Conservation (phyloP, 2,888 invertebrate species). For the Monochamus alternatus region DNA sequence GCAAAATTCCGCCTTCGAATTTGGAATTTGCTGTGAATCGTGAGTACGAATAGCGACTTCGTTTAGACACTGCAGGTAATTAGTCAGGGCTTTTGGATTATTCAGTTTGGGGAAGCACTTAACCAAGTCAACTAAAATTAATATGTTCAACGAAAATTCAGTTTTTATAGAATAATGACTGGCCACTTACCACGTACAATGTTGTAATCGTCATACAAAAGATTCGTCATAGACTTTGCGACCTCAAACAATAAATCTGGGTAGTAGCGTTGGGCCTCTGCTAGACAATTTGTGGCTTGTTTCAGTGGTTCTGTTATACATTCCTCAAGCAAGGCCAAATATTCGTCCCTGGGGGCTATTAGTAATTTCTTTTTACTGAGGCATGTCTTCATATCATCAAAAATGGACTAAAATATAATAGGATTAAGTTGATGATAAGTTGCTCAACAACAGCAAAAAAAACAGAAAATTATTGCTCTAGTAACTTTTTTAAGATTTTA, state of each 20-base stretch:
- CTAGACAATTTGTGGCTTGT: slow-evolving; percentile 38
- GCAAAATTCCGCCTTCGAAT: slow-evolving; percentile 38
- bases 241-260: slow-evolving; percentile 42
- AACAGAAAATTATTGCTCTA: no score
- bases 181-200: slow-evolving; percentile 30
- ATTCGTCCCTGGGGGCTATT: slow-evolving; percentile 33
- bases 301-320: slow-evolving; percentile 33
- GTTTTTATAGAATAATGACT: background rate
- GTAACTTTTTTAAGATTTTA: no score
- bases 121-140: slow-evolving; percentile 36
- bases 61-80: slow-evolving; percentile 34
- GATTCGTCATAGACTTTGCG: slow-evolving; percentile 38
- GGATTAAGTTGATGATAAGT: background rate
- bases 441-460: no score
- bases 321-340: slow-evolving; percentile 31
- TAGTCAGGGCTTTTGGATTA: background rate
- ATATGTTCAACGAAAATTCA: background rate
- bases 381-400: slow-evolving; percentile 36
- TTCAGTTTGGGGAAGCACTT: slow-evolving; percentile 23
- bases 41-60: slow-evolving; percentile 27
- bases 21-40: slow-evolving; percentile 25
- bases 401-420: slow-evolving; percentile 27
- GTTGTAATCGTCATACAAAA: slow-evolving; percentile 45
- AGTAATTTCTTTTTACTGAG: slow-evolving; percentile 24
- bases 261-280: slow-evolving; percentile 41